These are phyloP conservation scores for Phasianus colchicus DNA, from an alignment of 2,113 vertebrate species.

Conservation along the genomic window DNA sequence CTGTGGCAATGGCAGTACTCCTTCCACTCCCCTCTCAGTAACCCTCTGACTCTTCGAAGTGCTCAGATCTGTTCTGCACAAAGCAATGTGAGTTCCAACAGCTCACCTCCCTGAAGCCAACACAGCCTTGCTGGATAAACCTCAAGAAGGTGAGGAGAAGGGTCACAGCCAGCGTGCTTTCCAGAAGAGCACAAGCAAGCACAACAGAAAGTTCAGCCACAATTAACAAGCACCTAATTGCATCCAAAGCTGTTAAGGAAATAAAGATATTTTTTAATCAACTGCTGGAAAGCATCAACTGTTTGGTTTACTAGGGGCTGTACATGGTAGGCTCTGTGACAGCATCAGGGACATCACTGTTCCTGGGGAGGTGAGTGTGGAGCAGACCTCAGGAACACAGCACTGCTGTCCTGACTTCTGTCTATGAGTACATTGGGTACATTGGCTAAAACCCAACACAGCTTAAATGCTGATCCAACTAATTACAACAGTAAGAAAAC, in stretches of 20 bases:
- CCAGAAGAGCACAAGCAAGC: neutral
- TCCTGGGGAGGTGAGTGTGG: neutral
- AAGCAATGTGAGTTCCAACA: neutral
- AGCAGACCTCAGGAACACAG: neutral
- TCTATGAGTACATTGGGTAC: neutral
- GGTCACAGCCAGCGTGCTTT: neutral
- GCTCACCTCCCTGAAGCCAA: neutral
- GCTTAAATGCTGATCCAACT: neutral
- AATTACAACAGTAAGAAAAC: neutral
- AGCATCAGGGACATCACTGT: neutral
- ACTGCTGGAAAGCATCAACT: neutral
- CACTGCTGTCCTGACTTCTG: accelerated
- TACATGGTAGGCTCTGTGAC: accelerated
- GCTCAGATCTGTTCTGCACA: neutral
- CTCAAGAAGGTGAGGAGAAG: neutral
- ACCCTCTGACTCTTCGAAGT: neutral
- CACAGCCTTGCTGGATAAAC: neutral
- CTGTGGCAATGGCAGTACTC: neutral
- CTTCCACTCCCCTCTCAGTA: neutral
- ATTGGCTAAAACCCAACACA: neutral
- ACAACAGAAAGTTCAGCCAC: neutral
- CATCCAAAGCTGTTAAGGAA: neutral
- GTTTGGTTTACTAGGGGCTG: neutral
- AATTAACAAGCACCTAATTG: neutral
- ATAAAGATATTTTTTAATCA: neutral